A percentile compares a stretch with the other conserved stretches of the same genome.
phyloP scores from a whole-genome alignment of 2,113 vertebrate species.

The Orthonyx spaldingii region DNA sequence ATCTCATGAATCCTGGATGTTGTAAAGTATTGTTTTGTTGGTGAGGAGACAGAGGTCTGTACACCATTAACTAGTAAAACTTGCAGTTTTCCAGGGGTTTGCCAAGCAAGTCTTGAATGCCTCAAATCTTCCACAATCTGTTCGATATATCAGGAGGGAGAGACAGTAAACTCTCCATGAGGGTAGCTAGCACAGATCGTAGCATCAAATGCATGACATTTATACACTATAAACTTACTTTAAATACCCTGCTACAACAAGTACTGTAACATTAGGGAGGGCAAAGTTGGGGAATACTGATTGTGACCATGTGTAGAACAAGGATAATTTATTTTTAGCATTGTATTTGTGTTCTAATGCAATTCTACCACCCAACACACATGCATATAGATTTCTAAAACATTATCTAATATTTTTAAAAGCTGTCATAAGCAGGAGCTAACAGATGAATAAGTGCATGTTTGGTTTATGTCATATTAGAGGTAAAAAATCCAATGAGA shows the following conservation, averaged over 20 bases:
- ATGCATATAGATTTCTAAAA: background rate
- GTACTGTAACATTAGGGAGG: slow-evolving; percentile 13
- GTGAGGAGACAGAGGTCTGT: slow-evolving; percentile 44
- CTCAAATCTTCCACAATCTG: slow-evolving; percentile 16
- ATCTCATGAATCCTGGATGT: slow-evolving; percentile 48
- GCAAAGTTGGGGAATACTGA: background rate
- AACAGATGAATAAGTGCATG: background rate
- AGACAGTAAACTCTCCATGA: background rate
- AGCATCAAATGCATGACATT: background rate
- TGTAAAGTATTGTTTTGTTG: slow-evolving; percentile 2
- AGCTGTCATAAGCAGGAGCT: background rate
- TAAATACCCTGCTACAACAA: slow-evolving; percentile 38
- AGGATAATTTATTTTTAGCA: slow-evolving; percentile 32
- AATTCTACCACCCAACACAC: background rate
- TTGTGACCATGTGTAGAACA: slow-evolving; percentile 15
- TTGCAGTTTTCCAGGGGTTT: slow-evolving; percentile 19
- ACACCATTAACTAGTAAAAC: slow-evolving; percentile 40
- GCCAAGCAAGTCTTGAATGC: slow-evolving; percentile 36
- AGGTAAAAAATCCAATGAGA: background rate
- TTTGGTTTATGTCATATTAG: background rate
- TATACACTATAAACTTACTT: slow-evolving; percentile 1
- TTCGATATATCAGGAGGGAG: slow-evolving; percentile 35
- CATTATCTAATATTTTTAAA: background rate
- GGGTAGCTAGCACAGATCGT: background rate
- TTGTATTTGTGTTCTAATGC: background rate